phyloP scores from a whole-genome alignment of 2,888 invertebrate genomes.

The Cosmopolites sordidus region DNA sequence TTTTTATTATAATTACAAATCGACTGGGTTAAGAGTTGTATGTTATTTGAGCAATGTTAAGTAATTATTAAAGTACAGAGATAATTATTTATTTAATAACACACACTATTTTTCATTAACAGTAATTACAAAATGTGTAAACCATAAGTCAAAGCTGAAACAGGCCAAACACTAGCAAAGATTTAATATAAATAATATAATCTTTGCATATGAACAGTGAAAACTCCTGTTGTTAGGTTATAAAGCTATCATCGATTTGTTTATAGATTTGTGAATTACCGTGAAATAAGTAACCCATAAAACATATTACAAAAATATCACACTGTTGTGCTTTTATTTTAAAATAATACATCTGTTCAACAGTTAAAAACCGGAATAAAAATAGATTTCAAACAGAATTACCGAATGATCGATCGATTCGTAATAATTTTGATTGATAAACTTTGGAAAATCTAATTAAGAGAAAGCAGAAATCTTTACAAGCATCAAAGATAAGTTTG shows the following conservation, averaged over 20 bases:
- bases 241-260: slow-evolving; percentile 11
- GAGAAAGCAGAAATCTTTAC: slow-evolving; percentile 1
- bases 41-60: too few species aligned
- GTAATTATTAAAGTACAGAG: too few species aligned
- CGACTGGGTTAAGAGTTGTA: too few species aligned
- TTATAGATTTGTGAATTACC: slow-evolving; percentile 10
- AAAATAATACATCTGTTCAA: background rate
- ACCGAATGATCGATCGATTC: background rate
- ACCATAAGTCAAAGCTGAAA: background rate
- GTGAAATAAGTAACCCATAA: slow-evolving; percentile 7
- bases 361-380: too few species aligned
- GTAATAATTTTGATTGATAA: background rate
- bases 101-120: too few species aligned
- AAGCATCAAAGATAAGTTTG: slow-evolving; percentile 17
- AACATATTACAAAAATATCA: slow-evolving; percentile 13
- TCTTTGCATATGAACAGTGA: background rate
- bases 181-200: background rate
- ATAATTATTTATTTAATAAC: too few species aligned
- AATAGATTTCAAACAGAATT: too few species aligned
- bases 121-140: too few species aligned
- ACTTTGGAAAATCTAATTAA: background rate
- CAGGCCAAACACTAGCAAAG: background rate
- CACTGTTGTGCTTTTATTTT: slow-evolving; percentile 3
- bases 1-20: too few species aligned
- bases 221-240: slow-evolving; percentile 7